These are phyloP conservation scores for Plemyria rubiginata DNA, from an alignment of 2,888 invertebrate species.

Conservation along the genomic window DNA sequence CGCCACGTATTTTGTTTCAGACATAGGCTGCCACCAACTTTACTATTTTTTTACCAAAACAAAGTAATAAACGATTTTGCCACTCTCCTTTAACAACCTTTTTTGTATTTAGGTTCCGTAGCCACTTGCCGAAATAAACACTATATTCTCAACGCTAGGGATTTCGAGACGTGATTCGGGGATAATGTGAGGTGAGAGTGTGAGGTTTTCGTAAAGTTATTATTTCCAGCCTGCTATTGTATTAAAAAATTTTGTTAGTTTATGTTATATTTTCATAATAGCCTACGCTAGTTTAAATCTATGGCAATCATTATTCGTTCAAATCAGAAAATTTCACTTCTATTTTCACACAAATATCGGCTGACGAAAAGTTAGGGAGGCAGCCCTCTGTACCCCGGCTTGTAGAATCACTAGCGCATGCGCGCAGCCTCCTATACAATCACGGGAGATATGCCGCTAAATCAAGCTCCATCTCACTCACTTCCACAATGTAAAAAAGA, in stretches of 20 bases:
- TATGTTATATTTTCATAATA: no score
- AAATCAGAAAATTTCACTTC: not conserved
- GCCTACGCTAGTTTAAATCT: no score
- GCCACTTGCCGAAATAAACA: slow-evolving; percentile 1
- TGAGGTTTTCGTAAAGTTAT: not conserved
- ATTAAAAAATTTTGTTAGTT: no score
- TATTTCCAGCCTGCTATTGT: no score
- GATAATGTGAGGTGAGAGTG: not conserved
- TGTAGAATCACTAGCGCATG: slow-evolving; percentile 52
- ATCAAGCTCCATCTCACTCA: slow-evolving; percentile 44
- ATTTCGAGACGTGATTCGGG: not conserved
- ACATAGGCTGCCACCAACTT: no score
- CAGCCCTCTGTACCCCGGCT: slow-evolving; percentile 20
- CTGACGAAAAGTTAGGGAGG: slow-evolving; percentile 16
- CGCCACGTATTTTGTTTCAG: no score
- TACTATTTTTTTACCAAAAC: no score
- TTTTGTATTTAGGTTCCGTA: slow-evolving; percentile 6
- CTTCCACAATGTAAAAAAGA: slow-evolving; percentile 31
- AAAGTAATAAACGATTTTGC: no score
- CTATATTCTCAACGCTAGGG: slow-evolving; percentile 1
- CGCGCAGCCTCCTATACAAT: slow-evolving; percentile 66
- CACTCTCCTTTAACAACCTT: not conserved
- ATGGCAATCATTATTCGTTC: no score
- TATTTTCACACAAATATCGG: not conserved
- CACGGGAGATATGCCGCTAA: slow-evolving; percentile 28